These are phyloP conservation scores for Leptopilina myrica DNA, from an alignment of 2,888 invertebrate genomes.

Conservation along the genomic window DNA sequence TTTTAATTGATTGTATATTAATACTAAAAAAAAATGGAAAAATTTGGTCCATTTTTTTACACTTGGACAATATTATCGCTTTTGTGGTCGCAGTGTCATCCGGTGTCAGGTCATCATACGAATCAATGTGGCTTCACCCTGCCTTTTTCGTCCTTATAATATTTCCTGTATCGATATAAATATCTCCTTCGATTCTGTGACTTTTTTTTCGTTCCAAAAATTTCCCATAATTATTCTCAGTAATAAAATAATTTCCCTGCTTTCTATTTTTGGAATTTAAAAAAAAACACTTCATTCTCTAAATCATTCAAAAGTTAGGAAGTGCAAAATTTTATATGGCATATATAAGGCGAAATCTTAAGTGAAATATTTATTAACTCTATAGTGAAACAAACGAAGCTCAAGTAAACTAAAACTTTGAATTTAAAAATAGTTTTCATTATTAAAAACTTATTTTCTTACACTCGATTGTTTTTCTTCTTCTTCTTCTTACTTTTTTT, in stretches of 20 bases:
- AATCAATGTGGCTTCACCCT: slow-evolving; percentile 57
- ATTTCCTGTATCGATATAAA: slow-evolving; percentile 57
- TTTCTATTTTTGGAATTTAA: too few species aligned
- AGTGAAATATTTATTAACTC: slow-evolving; percentile 18
- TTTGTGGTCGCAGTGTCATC: slow-evolving; percentile 57
- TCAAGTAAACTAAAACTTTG: slow-evolving; percentile 23
- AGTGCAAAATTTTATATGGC: neutral
- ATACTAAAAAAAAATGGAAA: too few species aligned
- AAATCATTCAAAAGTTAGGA: neutral
- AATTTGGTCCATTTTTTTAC: too few species aligned
- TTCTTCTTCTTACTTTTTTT: neutral
- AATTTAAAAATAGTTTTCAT: slow-evolving; percentile 12
- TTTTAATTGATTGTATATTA: too few species aligned
- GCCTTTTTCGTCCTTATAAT: slow-evolving; percentile 47
- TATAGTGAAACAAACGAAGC: slow-evolving; percentile 17
- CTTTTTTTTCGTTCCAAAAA: too few species aligned
- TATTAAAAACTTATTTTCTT: slow-evolving; percentile 11
- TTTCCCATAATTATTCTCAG: too few species aligned
- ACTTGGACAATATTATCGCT: neutral
- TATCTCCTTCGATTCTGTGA: neutral
- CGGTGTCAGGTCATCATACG: slow-evolving; percentile 55
- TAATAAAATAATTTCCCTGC: too few species aligned
- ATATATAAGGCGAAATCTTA: neutral
- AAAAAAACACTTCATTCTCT: too few species aligned
- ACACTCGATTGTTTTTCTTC: neutral